Evolutionary conservation across 2,797 vertebrate genomes (phyloP).

Genomic region (Tiaroga cobitis): DNA sequence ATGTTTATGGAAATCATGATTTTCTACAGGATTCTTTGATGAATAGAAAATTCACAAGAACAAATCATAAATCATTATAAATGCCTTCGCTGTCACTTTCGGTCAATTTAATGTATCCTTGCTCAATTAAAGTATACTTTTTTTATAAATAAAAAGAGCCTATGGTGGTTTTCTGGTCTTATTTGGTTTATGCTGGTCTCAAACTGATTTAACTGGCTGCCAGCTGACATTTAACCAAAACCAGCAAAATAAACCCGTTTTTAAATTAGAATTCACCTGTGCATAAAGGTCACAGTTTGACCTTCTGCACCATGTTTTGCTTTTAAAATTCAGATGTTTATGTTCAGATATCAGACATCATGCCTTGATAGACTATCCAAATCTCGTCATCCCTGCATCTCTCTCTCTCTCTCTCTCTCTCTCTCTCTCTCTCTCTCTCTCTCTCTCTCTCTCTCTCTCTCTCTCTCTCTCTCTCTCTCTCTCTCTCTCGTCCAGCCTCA

Average conservation of each 20-base stretch:
- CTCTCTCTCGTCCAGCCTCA: constrained; percentile 64
- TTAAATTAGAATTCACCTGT: background rate
- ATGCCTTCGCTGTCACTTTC: background rate
- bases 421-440: constrained; percentile 67
- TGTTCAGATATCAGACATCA: background rate
- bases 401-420: constrained; percentile 65
- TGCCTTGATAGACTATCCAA: background rate
- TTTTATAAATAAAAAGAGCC: no score
- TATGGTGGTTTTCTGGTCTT: background rate
- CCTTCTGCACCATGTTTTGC: background rate
- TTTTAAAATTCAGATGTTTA: background rate
- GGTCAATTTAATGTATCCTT: background rate
- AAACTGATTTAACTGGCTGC: background rate
- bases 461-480: constrained; percentile 65
- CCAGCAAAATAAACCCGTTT: background rate
- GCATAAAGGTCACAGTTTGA: background rate
- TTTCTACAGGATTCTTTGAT: background rate
- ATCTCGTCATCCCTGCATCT: constrained; percentile 40
- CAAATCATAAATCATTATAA: background rate
- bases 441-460: constrained; percentile 61
- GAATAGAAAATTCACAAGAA: background rate
- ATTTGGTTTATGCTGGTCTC: background rate
- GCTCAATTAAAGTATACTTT: no score
- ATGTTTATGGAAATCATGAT: background rate
- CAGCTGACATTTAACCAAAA: background rate